Conservation (phyloP, 2,797 vertebrate species). For the Lacerta bilineata region DNA sequence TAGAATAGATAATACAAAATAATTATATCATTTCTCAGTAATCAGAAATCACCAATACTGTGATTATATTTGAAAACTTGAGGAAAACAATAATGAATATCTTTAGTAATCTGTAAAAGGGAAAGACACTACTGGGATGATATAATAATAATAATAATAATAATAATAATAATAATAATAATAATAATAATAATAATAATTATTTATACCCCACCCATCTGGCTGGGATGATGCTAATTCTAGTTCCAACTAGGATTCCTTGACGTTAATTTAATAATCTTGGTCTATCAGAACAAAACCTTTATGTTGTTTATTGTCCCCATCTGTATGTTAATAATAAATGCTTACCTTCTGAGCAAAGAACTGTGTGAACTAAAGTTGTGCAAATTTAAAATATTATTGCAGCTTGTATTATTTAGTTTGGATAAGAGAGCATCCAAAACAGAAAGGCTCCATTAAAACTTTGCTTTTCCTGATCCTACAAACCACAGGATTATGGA, state of each 20-base stretch:
- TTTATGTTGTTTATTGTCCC: neutral
- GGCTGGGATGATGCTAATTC: neutral
- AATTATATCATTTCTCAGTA: neutral
- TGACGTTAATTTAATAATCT: neutral
- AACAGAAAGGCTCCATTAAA: neutral
- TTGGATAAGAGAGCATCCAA: neutral
- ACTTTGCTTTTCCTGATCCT: neutral
- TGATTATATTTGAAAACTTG: conserved; percentile 29
- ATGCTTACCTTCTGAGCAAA: conserved; percentile 3
- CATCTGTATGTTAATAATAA: neutral
- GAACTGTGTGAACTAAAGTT: conserved; percentile 9
- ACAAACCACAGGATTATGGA: neutral
- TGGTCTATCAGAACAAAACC: neutral
- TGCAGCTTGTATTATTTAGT: neutral
- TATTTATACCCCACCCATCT: too few species aligned
- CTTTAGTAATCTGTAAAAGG: neutral
- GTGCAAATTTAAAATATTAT: conserved; percentile 33
- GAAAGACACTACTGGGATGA: neutral
- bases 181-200: too few species aligned
- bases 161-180: too few species aligned
- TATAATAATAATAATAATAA: too few species aligned
- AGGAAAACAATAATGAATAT: neutral
- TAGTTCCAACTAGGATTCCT: conserved; percentile 14
- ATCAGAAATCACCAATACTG: conserved; percentile 47
- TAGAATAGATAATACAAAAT: neutral